Percentiles rank a stretch among this genome's conserved stretches.
These are phyloP conservation scores for Phylloscopus collybita DNA, from an alignment of 2,797 vertebrate genomes.

Conservation along the genomic window DNA sequence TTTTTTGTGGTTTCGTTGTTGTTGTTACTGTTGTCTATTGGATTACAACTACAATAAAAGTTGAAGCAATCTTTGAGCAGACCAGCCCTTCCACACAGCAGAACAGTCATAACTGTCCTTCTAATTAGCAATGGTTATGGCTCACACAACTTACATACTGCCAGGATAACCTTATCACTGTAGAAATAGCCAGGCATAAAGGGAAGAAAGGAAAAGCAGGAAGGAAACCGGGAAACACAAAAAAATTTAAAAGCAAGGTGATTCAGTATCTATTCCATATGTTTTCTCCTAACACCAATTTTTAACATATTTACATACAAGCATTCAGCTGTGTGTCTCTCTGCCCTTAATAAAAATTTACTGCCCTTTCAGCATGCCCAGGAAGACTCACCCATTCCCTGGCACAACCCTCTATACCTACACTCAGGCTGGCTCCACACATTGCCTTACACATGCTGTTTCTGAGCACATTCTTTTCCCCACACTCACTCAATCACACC, in stretches of 20 bases:
- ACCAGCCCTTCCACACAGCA: background rate
- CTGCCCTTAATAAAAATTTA: background rate
- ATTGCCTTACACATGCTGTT: background rate
- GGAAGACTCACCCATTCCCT: background rate
- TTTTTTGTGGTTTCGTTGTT: background rate
- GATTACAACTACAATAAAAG: background rate
- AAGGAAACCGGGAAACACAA: background rate
- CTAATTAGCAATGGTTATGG: background rate
- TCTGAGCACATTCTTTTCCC: background rate
- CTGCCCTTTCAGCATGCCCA: background rate
- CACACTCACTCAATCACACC: background rate
- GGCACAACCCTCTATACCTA: background rate
- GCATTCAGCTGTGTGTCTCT: background rate
- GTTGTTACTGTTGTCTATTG: background rate
- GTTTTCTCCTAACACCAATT: background rate
- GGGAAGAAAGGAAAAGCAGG: background rate
- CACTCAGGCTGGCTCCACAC: background rate
- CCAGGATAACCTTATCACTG: background rate
- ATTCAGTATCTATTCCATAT: background rate
- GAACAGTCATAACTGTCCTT: background rate
- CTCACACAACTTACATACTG: background rate
- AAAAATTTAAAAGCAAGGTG: background rate
- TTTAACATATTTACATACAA: background rate
- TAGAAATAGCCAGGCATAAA: background rate
- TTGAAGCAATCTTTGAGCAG: background rate